A percentile compares a stretch with the other conserved stretches of the same genome.
Conservation (phyloP, 2,888 invertebrate genomes). For the Neoaliturus tenellus region DNA sequence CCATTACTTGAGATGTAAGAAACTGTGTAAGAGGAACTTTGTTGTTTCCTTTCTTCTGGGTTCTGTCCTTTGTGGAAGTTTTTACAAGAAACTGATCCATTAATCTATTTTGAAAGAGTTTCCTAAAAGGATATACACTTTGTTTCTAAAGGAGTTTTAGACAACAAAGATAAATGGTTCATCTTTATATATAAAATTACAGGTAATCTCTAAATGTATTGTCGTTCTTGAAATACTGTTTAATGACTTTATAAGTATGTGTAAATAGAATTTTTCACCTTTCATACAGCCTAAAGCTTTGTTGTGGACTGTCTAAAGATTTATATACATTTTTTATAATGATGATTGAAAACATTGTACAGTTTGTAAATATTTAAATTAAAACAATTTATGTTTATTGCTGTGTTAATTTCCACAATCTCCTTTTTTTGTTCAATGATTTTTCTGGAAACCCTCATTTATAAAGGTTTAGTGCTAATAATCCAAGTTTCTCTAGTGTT, state of each 20-base stretch:
- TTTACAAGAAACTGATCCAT: too few relatives aligned
- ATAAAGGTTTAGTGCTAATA: too few relatives aligned
- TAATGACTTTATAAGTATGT: neutral
- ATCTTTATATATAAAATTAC: neutral
- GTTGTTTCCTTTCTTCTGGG: too few relatives aligned
- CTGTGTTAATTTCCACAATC: neutral
- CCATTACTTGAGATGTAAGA: too few relatives aligned
- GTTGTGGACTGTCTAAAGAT: slow-evolving; percentile 28
- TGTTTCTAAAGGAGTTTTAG: too few relatives aligned
- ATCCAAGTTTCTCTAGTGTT: too few relatives aligned
- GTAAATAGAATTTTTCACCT: slow-evolving; percentile 26
- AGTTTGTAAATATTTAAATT: neutral
- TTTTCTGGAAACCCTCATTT: too few relatives aligned
- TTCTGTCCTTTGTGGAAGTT: too few relatives aligned
- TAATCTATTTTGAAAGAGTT: too few relatives aligned
- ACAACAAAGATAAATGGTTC: neutral
- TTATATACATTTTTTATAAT: slow-evolving; percentile 33
- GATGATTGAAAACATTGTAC: neutral
- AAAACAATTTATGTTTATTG: slow-evolving; percentile 9
- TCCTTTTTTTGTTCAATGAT: too few relatives aligned
- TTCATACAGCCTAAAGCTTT: slow-evolving; percentile 29
- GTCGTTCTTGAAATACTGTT: neutral
- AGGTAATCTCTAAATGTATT: neutral
- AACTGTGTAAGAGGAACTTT: too few relatives aligned
- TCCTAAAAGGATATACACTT: too few relatives aligned